phyloP scores from a whole-genome alignment of 1,140 invertebrate species.

The Protaetia brevitarsis region DNA sequence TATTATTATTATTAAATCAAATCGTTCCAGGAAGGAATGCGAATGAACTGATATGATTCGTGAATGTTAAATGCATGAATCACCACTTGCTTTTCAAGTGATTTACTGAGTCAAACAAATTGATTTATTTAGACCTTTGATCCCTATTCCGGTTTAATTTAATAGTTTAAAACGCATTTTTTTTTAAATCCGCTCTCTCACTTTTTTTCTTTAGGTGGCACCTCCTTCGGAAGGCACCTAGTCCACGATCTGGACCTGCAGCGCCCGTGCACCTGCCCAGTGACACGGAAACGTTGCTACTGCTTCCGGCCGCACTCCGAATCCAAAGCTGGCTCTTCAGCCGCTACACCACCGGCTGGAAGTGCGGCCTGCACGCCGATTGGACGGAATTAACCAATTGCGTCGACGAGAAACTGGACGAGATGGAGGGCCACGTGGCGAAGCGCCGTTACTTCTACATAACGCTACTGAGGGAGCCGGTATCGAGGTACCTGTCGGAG shows the following conservation, averaged over 20 bases:
- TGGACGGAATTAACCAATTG: constrained; percentile 94
- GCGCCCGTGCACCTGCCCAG: constrained; percentile 82
- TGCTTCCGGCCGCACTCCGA: constrained; percentile 87
- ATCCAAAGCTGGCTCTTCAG: constrained; percentile 97
- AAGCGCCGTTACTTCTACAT: constrained; percentile 94
- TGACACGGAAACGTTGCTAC: constrained; percentile 81
- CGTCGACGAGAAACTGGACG: constrained; percentile 82
- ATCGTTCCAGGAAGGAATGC: no score
- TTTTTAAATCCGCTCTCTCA: no score
- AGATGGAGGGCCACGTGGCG: constrained; percentile 75
- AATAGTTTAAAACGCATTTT: no score
- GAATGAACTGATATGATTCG: no score
- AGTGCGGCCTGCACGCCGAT: constrained; percentile 96
- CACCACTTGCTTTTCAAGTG: no score
- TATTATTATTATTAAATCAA: no score
- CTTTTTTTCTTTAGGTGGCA: constrained; percentile 74
- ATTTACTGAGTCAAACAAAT: no score
- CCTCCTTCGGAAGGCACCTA: constrained; percentile 92
- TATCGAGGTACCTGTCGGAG: constrained; percentile 57
- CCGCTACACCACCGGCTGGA: constrained; percentile 97
- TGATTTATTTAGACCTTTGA: no score
- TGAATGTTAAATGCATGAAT: no score
- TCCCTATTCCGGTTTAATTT: no score
- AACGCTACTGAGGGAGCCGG: constrained; percentile 89
- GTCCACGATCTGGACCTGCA: constrained; percentile 89